Conservation (phyloP, 2,113 vertebrate species). For the Spizaetus ornatus region DNA sequence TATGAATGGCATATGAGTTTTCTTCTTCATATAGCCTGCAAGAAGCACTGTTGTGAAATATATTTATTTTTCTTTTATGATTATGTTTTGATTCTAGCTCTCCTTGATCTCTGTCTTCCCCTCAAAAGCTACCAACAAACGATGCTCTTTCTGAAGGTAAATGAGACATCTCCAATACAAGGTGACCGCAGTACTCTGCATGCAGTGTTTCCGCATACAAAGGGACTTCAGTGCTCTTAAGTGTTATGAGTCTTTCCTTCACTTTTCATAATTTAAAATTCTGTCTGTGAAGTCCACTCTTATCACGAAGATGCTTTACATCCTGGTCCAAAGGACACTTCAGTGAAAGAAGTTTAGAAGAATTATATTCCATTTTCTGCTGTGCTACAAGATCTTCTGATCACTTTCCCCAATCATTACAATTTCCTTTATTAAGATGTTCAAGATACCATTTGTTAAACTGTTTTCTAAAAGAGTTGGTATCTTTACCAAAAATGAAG, state of each 20-base stretch:
- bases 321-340: not conserved
- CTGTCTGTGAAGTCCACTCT: not conserved
- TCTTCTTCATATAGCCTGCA: not conserved
- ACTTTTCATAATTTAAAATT: not conserved
- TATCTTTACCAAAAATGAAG: not conserved
- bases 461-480: not conserved
- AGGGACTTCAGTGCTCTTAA: not conserved
- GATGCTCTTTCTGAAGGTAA: not conserved
- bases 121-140: accelerated
- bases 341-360: not conserved
- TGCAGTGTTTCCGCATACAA: not conserved
- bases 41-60: not conserved
- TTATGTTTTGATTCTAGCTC: not conserved
- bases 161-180: not conserved
- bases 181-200: not conserved
- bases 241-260: not conserved
- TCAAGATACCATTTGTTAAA: not conserved
- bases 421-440: not conserved
- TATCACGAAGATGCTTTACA: not conserved
- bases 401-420: not conserved
- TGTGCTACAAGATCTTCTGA: not conserved
- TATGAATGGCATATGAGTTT: not conserved
- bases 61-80: not conserved
- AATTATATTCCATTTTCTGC: not conserved
- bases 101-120: not conserved